Conservation (phyloP, 2,797 vertebrate genomes). For the Enteromius unitaeniatus region DNA sequence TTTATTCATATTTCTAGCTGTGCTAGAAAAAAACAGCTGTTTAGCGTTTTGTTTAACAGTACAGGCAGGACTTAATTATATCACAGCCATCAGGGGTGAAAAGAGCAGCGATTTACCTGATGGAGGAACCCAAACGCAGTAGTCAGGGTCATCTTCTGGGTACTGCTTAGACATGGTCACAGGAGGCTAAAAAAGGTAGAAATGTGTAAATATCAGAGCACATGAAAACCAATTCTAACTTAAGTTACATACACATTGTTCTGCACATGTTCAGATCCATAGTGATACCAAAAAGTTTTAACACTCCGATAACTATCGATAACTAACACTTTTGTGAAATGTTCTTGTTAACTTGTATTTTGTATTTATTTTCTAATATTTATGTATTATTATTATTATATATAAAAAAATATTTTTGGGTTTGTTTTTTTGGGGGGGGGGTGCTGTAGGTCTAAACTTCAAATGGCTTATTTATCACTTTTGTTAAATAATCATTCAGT, state of each 20-base stretch:
- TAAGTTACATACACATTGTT: too few relatives aligned
- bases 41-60: neutral
- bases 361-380: neutral
- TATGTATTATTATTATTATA: too few relatives aligned
- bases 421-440: neutral
- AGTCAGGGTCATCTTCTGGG: slow-evolving; percentile 95
- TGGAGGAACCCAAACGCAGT: slow-evolving; percentile 95
- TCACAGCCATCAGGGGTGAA: neutral
- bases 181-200: slow-evolving; percentile 74
- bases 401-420: neutral
- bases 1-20: neutral
- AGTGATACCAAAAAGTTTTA: too few relatives aligned
- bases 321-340: neutral
- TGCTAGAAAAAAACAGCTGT: neutral
- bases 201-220: neutral
- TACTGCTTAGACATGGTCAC: slow-evolving; percentile 81
- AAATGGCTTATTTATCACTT: neutral
- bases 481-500: neutral
- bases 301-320: too few relatives aligned
- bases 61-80: neutral
- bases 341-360: neutral
- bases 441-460: neutral
- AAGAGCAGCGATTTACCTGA: slow-evolving; percentile 79
- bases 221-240: too few relatives aligned
- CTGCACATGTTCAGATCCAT: too few relatives aligned